Base-by-base conservation (phyloP, 2,797 vertebrate genomes). In the Acanthis flammea region DNA sequence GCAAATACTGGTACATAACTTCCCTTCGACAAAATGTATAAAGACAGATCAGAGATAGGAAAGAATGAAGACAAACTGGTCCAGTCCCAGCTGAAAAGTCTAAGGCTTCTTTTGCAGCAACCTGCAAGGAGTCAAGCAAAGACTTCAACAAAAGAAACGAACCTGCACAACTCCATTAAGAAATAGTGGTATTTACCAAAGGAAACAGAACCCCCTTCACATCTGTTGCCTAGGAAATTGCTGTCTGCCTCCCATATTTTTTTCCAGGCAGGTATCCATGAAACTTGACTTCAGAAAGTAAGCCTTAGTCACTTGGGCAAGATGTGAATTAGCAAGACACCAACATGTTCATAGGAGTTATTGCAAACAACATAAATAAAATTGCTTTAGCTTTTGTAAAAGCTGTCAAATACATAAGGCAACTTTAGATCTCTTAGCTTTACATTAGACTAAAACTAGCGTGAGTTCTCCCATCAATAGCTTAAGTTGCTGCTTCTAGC, bases 191-290 rank as follows among this genome's bases (percentile, higher is more conserved):
- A 79, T 90, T 92, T 31, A 76, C 44, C 45, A 79, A 79, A 63
- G 48, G 57, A 92, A 95, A 90, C 24, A 53, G 83, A 92, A 80
- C 3, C 4, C 31, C 8, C 42, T 89, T 45, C 53, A 54, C 45
- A 90, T 63, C 55, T 91, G 48, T n/a, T 73, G 79, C 65, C 76
- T 79, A 30, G 72, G 61, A 93, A 96, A 93, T 42, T 60, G 65
- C 75, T 86, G 55, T 74, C 82, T 83, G 72, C 57, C n/a, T 42
- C 77, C 21, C 65, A 53, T 17, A 62, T n/a, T 85, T 85, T 84
- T 78, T 92, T 87, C 75, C 86, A 94, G 78, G 90, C 90, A 87
- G 78, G 72, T 86, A 85, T 77, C 90, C 82, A 80, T 35, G 31
- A 93, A 91, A 73, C 24, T 27, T 83, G 61, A 82, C 42, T 94